Evolutionary conservation across 2,888 invertebrate genomes (phyloP).

Genomic region (Scaptomyza polygonia): DNA sequence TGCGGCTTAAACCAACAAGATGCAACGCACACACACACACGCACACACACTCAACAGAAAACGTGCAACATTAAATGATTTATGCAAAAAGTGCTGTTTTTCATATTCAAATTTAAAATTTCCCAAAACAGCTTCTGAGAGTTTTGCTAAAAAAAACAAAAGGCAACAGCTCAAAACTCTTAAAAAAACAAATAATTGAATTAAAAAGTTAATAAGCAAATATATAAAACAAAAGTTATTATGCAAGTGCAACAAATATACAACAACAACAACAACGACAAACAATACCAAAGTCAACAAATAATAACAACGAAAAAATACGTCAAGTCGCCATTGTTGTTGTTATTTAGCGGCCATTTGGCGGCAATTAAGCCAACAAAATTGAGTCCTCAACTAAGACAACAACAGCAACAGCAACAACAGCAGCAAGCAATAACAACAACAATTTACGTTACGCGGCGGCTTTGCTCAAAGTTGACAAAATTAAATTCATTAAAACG

Average conservation of each 20-base stretch:
- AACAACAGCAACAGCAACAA: slow-evolving; percentile 25
- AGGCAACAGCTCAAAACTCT: slow-evolving; percentile 32
- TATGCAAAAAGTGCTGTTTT: not conserved
- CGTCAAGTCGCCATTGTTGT: slow-evolving; percentile 15
- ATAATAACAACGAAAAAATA: slow-evolving; percentile 20
- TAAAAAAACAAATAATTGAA: slow-evolving; percentile 19
- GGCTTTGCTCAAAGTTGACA: slow-evolving; percentile 78
- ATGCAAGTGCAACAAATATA: slow-evolving; percentile 64
- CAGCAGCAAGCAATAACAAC: slow-evolving; percentile 44
- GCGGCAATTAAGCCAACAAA: slow-evolving; percentile 63
- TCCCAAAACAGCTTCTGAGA: slow-evolving; percentile 32
- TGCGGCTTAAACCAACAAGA: slow-evolving; percentile 24
- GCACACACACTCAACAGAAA: slow-evolving; percentile 15
- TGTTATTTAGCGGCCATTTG: slow-evolving; percentile 56
- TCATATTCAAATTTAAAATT: slow-evolving; percentile 1
- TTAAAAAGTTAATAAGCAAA: slow-evolving; percentile 1
- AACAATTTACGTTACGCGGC: slow-evolving; percentile 65
- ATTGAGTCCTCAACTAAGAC: slow-evolving; percentile 57
- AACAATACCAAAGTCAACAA: slow-evolving; percentile 47
- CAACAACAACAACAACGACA: slow-evolving; percentile 17
- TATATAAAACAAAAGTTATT: slow-evolving; percentile 37
- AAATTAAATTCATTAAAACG: slow-evolving; percentile 84
- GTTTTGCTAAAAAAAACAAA: slow-evolving; percentile 19
- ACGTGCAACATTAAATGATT: slow-evolving; percentile 11
- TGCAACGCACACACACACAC: slow-evolving; percentile 1